Evolutionary conservation across 2,113 vertebrate species (phyloP), one percentile per base, ranked within the genome.

Genomic region (Caranx ignobilis): DNA sequence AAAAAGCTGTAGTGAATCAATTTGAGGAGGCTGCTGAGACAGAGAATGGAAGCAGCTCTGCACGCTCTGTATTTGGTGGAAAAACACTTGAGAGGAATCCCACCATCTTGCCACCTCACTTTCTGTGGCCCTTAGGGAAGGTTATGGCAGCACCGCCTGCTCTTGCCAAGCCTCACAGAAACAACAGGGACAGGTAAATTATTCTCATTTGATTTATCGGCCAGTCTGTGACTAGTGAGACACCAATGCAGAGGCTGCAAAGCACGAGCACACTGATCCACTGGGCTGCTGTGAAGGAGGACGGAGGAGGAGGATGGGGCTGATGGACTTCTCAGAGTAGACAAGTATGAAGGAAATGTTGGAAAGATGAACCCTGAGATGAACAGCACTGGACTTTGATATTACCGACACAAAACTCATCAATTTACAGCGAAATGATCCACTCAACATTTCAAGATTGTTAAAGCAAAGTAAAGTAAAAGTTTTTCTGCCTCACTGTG

Each of bases 111-210:
- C 76, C 63, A 71, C 50, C 63, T 62, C 55, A 56, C 74, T 87
- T 56, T 55, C 54, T 57, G 55, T 35, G 69, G 83, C 74, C 81
- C 83, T 61, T 15, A n/a, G 75, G 87, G 81, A 63, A 86, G 82
- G 82, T 79, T 78, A 81, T 60, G 80, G 78, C 82, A 82, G 77
- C 70, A 16, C 66, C 0, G 48, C 75, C 72, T 84, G 74, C 76
- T 86, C 70, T 69, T 66, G 83, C 77, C 83, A 89, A 68, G 74
- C 67, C 78, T 75, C 77, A 84, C 57, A 89, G 81, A 85, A 90
- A 91, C 77, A 89, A 92, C 90, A 91, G 78, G 86, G 88, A 91
- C 85, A 78, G 83, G 82, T 92, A 79, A 91, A 93, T 91, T 91
- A 93, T 93, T 91, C 80, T 91, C 82, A 61, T 80, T 41, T 83